phyloP scores from a whole-genome alignment of 1,140 invertebrate genomes.

The Acromyrmex charruanus region DNA sequence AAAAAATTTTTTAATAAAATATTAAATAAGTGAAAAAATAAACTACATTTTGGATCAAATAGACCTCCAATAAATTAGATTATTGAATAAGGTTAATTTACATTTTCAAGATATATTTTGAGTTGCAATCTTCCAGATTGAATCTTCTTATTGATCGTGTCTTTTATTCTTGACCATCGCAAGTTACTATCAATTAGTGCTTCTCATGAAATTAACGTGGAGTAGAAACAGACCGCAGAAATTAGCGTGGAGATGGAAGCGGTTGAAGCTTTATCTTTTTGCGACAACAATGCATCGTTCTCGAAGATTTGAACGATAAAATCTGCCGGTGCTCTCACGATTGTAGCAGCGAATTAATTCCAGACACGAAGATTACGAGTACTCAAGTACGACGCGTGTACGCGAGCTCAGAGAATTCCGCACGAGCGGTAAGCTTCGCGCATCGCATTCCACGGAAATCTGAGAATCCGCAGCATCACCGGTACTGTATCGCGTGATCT shows the following conservation, averaged over 20 bases:
- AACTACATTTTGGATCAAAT: no score
- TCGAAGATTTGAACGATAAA: not conserved
- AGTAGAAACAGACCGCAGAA: not conserved
- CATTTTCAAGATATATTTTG: not conserved
- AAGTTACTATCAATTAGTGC: not conserved
- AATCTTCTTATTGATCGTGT: not conserved
- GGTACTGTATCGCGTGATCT: constrained; percentile 25
- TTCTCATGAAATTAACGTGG: not conserved
- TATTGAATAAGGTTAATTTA: no score
- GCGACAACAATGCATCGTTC: not conserved
- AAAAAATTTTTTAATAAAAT: no score
- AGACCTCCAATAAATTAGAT: no score
- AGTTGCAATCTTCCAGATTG: not conserved
- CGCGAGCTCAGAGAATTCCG: constrained; percentile 31
- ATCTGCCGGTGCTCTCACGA: not conserved
- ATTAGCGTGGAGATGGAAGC: not conserved
- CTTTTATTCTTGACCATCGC: not conserved
- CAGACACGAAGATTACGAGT: constrained; percentile 37
- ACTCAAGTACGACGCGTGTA: not conserved
- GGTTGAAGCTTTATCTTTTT: not conserved
- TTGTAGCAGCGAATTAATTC: constrained; percentile 36
- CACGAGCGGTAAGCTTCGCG: not conserved
- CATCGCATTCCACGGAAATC: constrained; percentile 48
- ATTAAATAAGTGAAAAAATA: no score
- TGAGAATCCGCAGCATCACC: constrained; percentile 34